Evolutionary conservation across 2,888 invertebrate genomes (phyloP).

Genomic region (Eudemis profundana): DNA sequence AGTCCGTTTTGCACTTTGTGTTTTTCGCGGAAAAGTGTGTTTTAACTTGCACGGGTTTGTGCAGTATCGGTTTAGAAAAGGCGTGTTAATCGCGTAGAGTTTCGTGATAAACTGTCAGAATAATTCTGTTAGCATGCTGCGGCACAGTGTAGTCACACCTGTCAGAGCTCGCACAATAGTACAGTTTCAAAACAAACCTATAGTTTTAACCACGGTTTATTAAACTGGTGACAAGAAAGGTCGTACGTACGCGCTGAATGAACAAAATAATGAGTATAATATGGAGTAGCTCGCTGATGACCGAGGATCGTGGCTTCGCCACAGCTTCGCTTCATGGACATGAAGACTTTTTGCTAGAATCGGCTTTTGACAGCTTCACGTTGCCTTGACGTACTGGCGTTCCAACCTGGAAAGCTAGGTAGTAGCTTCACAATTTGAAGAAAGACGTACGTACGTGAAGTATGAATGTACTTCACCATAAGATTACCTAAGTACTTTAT

Average conservation of each 20-base stretch:
- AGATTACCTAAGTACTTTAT: too few relatives aligned
- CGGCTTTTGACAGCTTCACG: too few relatives aligned
- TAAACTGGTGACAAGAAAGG: conserved; percentile 20
- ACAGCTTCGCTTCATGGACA: too few relatives aligned
- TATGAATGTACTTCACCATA: too few relatives aligned
- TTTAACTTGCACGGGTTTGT: conserved; percentile 26
- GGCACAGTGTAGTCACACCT: conserved; percentile 31
- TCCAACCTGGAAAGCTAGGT: too few relatives aligned
- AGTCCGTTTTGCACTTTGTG: conserved; percentile 20
- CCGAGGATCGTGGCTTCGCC: too few relatives aligned
- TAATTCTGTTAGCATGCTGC: conserved; percentile 33
- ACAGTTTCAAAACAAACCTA: conserved; percentile 7
- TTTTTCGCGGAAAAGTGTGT: conserved; percentile 15
- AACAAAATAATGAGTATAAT: neutral
- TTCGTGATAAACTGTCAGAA: conserved; percentile 41
- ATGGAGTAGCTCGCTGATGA: too few relatives aligned
- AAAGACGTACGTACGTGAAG: too few relatives aligned
- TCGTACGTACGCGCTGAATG: neutral
- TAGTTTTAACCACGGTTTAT: conserved; percentile 7
- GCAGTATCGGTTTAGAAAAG: conserved; percentile 35
- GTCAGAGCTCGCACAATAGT: conserved; percentile 34
- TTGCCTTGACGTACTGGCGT: too few relatives aligned
- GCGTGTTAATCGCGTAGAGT: conserved; percentile 44
- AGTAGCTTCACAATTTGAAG: too few relatives aligned
- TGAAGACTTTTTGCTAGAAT: too few relatives aligned